Percentiles rank a stretch among this genome's conserved stretches.
These are phyloP conservation scores for Carassius gibelio DNA, from an alignment of 2,113 vertebrate species.

Conservation along the genomic window DNA sequence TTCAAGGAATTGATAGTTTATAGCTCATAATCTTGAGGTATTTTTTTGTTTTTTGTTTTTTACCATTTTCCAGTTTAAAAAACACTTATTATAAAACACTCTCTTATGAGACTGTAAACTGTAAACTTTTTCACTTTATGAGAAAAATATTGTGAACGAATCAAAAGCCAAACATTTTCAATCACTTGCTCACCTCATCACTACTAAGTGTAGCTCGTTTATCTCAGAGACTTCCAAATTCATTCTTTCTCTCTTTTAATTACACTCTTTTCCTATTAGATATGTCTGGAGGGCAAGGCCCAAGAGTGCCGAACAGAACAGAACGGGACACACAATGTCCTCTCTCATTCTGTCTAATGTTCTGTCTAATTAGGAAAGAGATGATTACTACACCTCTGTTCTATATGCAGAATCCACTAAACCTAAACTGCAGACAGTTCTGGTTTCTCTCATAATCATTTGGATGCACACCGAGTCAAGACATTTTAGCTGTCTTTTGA, in stretches of 20 bases:
- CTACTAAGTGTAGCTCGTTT: constrained; percentile 27
- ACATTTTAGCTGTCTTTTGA: background rate
- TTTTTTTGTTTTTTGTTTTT: too few species aligned
- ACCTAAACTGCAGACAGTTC: background rate
- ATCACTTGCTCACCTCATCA: background rate
- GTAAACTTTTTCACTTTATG: background rate
- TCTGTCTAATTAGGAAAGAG: constrained; percentile 51
- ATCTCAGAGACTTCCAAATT: constrained; percentile 19
- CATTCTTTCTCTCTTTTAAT: constrained; percentile 50
- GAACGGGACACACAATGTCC: constrained; percentile 29
- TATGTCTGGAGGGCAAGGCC: constrained; percentile 52
- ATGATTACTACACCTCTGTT: constrained; percentile 19
- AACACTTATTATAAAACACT: background rate
- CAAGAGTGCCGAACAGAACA: constrained; percentile 38
- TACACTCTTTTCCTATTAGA: constrained; percentile 49
- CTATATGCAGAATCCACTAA: background rate
- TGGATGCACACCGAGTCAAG: background rate
- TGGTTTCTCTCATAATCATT: background rate
- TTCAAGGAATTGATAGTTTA: too few species aligned
- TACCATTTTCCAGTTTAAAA: background rate
- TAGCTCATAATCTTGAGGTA: too few species aligned
- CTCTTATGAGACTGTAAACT: background rate
- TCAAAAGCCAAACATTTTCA: background rate
- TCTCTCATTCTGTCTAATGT: constrained; percentile 18
- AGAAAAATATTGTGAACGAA: background rate